phyloP scores from a whole-genome alignment of 2,113 vertebrate genomes.

The Dromaius novaehollandiae region DNA sequence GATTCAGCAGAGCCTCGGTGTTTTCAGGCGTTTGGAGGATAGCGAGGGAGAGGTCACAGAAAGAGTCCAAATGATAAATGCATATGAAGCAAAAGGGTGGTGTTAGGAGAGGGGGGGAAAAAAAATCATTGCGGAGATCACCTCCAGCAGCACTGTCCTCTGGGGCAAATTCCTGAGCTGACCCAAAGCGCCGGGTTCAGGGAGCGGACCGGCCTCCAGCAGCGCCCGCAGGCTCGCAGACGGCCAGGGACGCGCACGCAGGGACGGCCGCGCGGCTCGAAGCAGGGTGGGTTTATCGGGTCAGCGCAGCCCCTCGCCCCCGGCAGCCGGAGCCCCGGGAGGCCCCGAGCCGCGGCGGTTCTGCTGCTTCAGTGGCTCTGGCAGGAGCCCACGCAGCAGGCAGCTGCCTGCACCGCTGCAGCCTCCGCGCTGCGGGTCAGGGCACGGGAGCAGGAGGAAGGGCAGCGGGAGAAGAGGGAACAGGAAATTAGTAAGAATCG shows the following conservation, averaged over 20 bases:
- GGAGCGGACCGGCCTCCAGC: neutral
- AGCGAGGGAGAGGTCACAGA: neutral
- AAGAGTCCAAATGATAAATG: neutral
- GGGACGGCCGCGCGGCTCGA: neutral
- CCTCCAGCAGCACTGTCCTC: neutral
- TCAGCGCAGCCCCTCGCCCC: neutral
- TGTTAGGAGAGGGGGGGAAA: neutral
- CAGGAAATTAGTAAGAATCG: neutral
- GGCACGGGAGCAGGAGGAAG: conserved; percentile 16
- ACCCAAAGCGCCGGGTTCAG: conserved; percentile 45
- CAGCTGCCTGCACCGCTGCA: conserved; percentile 60
- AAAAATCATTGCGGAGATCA: neutral
- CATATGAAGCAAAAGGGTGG: neutral
- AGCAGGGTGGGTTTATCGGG: neutral
- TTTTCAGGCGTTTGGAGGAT: neutral
- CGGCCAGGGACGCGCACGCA: neutral
- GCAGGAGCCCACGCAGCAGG: conserved; percentile 54
- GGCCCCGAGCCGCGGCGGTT: neutral
- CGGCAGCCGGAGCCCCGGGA: neutral
- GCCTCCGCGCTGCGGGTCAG: conserved; percentile 61
- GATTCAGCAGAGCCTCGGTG: neutral
- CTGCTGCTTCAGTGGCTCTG: conserved; percentile 56
- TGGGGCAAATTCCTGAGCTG: conserved; percentile 9
- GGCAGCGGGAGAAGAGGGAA: neutral
- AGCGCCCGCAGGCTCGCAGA: neutral